Evolutionary conservation across 2,888 invertebrate genomes (phyloP).

Genomic region (Tachina fera): DNA sequence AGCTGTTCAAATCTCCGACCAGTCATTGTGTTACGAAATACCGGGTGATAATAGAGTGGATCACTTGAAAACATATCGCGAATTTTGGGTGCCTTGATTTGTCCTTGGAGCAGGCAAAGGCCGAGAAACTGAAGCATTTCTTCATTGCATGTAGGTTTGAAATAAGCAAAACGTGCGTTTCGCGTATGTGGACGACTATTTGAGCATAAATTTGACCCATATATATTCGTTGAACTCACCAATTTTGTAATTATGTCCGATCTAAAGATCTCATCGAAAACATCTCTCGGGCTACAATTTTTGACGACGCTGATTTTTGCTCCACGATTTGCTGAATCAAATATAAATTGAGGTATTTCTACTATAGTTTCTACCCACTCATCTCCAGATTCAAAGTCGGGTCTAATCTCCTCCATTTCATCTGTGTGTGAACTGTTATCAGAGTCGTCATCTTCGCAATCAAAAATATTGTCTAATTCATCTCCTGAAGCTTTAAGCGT

Average conservation of each 20-base stretch:
- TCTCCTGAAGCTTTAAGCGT: not conserved
- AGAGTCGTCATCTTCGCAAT: not conserved
- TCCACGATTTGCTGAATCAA: not conserved
- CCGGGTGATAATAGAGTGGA: constrained; percentile 36
- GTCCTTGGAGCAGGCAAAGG: constrained; percentile 32
- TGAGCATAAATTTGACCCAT: constrained; percentile 1
- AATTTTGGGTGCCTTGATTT: constrained; percentile 32
- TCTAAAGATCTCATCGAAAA: constrained; percentile 28
- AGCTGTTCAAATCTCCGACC: constrained; percentile 36
- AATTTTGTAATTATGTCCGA: constrained; percentile 29
- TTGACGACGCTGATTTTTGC: not conserved
- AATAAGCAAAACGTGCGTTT: not conserved
- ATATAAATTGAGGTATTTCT: constrained; percentile 37
- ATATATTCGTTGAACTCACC: constrained; percentile 13
- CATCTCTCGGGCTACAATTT: constrained; percentile 2
- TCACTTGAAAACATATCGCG: constrained; percentile 35
- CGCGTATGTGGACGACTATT: constrained; percentile 28
- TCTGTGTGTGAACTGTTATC: constrained; percentile 23
- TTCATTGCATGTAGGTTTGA: constrained; percentile 30
- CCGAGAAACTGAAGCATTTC: constrained; percentile 39
- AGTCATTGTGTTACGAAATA: constrained; percentile 42
- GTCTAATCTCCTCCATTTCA: constrained; percentile 4
- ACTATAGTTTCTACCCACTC: constrained; percentile 6
- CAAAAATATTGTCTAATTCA: not conserved
- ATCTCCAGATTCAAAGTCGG: not conserved